phyloP scores from a whole-genome alignment of 2,797 vertebrate genomes.

The Poecilia picta region DNA sequence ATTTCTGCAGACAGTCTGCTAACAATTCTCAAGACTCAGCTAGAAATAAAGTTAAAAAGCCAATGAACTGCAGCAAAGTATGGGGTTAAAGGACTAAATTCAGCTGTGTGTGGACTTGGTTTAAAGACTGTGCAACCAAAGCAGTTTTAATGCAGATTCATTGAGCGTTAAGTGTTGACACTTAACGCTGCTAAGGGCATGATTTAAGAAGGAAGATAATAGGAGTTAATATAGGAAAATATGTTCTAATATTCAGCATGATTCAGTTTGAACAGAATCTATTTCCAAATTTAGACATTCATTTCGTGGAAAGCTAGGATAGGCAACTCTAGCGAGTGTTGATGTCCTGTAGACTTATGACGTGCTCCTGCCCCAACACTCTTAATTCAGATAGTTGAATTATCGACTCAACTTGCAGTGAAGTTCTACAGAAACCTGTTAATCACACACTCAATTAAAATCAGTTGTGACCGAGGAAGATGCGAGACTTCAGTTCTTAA shows the following conservation, averaged over 20 bases:
- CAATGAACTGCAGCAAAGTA: neutral
- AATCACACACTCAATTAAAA: neutral
- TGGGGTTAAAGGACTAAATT: neutral
- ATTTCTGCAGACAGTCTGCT: neutral
- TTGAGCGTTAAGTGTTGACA: neutral
- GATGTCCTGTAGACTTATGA: neutral
- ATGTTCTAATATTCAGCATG: neutral
- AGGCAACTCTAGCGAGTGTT: neutral
- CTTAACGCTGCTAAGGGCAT: neutral
- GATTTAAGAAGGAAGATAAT: too few relatives aligned
- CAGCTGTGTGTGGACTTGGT: neutral
- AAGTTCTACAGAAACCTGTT: neutral
- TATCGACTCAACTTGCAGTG: neutral
- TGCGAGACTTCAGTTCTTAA: neutral
- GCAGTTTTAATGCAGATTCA: neutral
- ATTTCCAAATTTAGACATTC: neutral
- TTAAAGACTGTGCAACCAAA: neutral
- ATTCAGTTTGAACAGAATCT: neutral
- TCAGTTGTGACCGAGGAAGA: neutral
- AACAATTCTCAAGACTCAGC: conserved; percentile 2
- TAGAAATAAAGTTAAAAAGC: neutral
- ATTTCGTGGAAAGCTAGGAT: neutral
- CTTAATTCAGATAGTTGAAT: neutral
- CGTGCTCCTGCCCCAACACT: neutral
- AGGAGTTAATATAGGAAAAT: neutral